Evolutionary conservation across 1,140 invertebrate species (phyloP).

Genomic region (Listronotus oregonensis): DNA sequence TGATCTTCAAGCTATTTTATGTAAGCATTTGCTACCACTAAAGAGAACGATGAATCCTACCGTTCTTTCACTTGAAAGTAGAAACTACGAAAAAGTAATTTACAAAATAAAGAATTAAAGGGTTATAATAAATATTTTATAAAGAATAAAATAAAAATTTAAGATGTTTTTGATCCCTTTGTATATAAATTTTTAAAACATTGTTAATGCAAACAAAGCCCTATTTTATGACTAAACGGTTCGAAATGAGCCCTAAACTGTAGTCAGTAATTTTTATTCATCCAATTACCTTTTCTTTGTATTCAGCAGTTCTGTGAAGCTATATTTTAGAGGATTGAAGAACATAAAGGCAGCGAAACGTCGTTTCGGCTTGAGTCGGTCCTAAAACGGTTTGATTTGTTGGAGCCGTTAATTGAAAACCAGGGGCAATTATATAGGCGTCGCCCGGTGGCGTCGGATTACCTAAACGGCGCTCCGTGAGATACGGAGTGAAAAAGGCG

Average conservation of each 20-base stretch:
- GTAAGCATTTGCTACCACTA: no score
- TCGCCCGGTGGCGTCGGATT: slow-evolving; percentile 34
- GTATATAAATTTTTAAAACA: no score
- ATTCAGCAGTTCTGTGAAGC: slow-evolving; percentile 53
- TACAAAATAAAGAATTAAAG: no score
- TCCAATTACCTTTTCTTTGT: slow-evolving; percentile 55
- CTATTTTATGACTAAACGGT: no score
- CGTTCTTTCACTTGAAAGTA: no score
- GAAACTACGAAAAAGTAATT: no score
- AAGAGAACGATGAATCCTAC: no score
- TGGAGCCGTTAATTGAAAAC: slow-evolving; percentile 59
- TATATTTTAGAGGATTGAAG: slow-evolving; percentile 56
- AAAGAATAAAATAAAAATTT: no score
- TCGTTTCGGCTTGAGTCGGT: slow-evolving; percentile 43
- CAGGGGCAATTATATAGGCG: slow-evolving; percentile 56
- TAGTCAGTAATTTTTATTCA: slow-evolving; percentile 51
- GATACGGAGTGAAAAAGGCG: slow-evolving; percentile 2
- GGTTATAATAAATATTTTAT: no score
- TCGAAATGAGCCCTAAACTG: slow-evolving; percentile 25
- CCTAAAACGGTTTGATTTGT: slow-evolving; percentile 59
- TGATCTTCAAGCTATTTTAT: no score
- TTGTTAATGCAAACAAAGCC: no score
- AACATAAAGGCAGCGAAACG: slow-evolving; percentile 51
- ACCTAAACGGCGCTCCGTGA: slow-evolving; percentile 28
- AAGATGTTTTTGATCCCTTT: no score